Percentiles rank a stretch among this genome's conserved stretches.
phyloP scores from a whole-genome alignment of 2,888 invertebrate genomes.

The Eristalinus aeneus region DNA sequence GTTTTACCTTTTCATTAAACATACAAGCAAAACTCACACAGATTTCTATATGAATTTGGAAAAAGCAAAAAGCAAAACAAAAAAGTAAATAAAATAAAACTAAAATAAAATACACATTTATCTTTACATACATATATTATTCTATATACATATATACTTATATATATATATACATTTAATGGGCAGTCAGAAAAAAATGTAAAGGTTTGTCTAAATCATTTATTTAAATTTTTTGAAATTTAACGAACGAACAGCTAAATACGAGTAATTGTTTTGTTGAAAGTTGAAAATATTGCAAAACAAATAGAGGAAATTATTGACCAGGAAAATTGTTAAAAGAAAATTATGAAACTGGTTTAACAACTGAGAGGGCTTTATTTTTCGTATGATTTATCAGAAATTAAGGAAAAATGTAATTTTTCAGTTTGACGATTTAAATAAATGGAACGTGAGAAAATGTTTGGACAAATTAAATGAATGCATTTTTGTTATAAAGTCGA shows the following conservation, averaged over 20 bases:
- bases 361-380: slow-evolving; percentile 5
- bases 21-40: slow-evolving; percentile 23
- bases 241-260: not conserved
- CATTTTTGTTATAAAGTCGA: slow-evolving; percentile 59
- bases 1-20: slow-evolving; percentile 42
- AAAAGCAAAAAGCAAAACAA: slow-evolving; percentile 38
- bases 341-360: not conserved
- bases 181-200: slow-evolving; percentile 75
- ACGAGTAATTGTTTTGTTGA: slow-evolving; percentile 15
- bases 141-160: slow-evolving; percentile 64
- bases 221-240: slow-evolving; percentile 62
- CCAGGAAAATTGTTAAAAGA: slow-evolving; percentile 33
- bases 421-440: slow-evolving; percentile 67
- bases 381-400: slow-evolving; percentile 12
- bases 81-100: slow-evolving; percentile 56
- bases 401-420: slow-evolving; percentile 24
- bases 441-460: slow-evolving; percentile 69
- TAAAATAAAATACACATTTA: slow-evolving; percentile 71
- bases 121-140: slow-evolving; percentile 71
- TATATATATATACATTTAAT: slow-evolving; percentile 70
- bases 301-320: not conserved
- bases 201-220: slow-evolving; percentile 74
- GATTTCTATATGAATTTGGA: slow-evolving; percentile 46
- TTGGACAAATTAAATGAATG: slow-evolving; percentile 66
- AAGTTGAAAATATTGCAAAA: not conserved